Conservation (phyloP, 2,113 vertebrate genomes). For the Mus musculus region GRCm39 chr17:16140001-16140500, state of each 20-base stretch:
- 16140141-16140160: background rate
- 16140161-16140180: background rate
- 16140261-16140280: background rate
- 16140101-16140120: background rate
- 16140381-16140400: background rate
- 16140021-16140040: background rate
- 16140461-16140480: background rate
- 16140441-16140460: background rate
- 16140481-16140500: background rate
- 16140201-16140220: background rate
- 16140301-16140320: background rate
- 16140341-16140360: background rate
- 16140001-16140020: background rate
- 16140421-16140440: background rate
- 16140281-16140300: background rate
- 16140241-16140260: background rate
- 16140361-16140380: background rate
- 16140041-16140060: conserved; percentile 29
- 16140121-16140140: background rate
- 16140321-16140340: background rate
- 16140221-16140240: background rate
- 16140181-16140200: background rate
- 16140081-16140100: background rate
- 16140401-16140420: background rate
- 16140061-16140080: conserved; percentile 19